These are phyloP conservation scores for Gastrophryne carolinensis DNA, from an alignment of 2,797 vertebrate species.

Conservation along the genomic window DNA sequence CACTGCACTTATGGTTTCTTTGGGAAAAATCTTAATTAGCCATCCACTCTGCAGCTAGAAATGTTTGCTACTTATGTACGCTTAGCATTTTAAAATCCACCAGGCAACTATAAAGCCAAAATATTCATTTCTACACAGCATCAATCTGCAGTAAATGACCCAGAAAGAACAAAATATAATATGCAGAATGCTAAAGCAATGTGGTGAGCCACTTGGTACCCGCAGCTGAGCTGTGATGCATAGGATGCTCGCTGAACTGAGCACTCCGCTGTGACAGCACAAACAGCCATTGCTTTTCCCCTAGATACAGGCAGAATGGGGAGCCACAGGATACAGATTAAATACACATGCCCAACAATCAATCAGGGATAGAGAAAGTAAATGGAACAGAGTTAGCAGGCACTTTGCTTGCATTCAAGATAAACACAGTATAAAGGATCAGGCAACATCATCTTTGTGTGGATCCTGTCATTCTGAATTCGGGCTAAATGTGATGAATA, in stretches of 20 bases:
- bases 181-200: background rate
- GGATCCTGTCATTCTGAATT: constrained; percentile 40
- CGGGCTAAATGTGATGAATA: constrained; percentile 31
- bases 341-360: constrained; percentile 49
- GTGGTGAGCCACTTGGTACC: background rate
- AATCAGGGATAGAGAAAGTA: constrained; percentile 34
- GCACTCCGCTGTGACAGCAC: constrained; percentile 32
- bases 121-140: background rate
- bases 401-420: constrained; percentile 26
- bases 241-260: constrained; percentile 39
- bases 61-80: too few species aligned
- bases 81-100: background rate
- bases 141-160: constrained; percentile 16
- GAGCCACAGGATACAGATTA: constrained; percentile 45
- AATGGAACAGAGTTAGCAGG: constrained; percentile 36
- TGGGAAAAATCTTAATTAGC: too few species aligned
- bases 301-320: constrained; percentile 16
- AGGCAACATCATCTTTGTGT: constrained; percentile 10
- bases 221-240: background rate
- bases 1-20: too few species aligned
- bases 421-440: constrained; percentile 37
- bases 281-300: constrained; percentile 1
- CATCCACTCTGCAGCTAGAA: too few species aligned
- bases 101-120: background rate
- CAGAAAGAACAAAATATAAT: background rate